Percentiles rank a stretch among this genome's conserved stretches.
phyloP scores from a whole-genome alignment of 2,888 invertebrate genomes.

The Ischnura elegans region DNA sequence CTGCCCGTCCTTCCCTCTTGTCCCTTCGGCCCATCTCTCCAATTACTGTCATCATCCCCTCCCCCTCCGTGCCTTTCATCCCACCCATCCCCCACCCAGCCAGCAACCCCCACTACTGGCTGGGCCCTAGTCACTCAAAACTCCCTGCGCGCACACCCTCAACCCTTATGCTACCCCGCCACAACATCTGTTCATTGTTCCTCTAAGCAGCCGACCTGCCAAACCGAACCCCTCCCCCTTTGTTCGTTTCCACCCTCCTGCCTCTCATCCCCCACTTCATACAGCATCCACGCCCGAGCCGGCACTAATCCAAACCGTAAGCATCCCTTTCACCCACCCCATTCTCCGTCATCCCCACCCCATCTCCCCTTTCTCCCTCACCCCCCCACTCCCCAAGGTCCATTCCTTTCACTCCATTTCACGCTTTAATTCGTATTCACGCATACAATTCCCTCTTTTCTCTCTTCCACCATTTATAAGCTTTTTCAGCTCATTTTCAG shows the following conservation, averaged over 20 bases:
- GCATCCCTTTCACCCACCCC: neutral
- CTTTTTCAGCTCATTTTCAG: neutral
- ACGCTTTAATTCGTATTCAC: slow-evolving; percentile 25
- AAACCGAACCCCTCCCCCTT: neutral
- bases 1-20: neutral
- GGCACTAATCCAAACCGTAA: slow-evolving; percentile 15
- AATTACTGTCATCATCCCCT: neutral
- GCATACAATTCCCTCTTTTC: neutral
- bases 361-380: neutral
- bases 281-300: slow-evolving; percentile 6
- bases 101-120: neutral
- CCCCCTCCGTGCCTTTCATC: neutral
- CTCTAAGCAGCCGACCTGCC: slow-evolving; percentile 35
- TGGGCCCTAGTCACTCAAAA: neutral
- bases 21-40: neutral
- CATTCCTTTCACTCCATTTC: slow-evolving; percentile 16
- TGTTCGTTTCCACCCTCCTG: neutral
- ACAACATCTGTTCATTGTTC: slow-evolving; percentile 66
- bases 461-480: neutral
- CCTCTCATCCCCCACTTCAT: neutral
- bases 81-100: neutral
- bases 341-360: neutral
- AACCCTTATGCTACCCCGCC: neutral
- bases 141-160: neutral
- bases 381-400: neutral